These are phyloP conservation scores for Alces alces DNA, from an alignment of 2,113 vertebrate species.

Conservation along the genomic window DNA sequence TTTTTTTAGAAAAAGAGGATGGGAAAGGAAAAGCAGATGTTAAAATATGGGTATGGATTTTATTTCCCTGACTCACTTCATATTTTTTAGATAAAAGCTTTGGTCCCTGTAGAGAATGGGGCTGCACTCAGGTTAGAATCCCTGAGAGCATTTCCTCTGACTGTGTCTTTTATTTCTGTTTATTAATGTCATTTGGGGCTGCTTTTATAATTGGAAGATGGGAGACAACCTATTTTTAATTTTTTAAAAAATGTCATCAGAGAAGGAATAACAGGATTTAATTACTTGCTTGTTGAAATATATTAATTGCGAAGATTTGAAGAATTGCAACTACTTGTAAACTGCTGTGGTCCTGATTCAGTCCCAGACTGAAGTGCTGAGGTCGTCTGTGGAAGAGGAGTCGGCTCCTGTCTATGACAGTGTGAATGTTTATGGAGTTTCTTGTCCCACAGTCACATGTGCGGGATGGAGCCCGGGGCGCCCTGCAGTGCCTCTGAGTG, in stretches of 20 bases:
- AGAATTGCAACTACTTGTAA: constrained; percentile 31
- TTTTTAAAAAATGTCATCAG: not conserved
- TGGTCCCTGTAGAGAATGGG: not conserved
- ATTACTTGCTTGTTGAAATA: constrained; percentile 29
- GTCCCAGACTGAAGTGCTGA: constrained; percentile 12
- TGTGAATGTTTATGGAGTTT: not conserved
- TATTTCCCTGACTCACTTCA: not conserved
- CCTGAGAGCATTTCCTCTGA: not conserved
- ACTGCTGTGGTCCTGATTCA: constrained; percentile 33
- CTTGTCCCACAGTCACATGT: not conserved
- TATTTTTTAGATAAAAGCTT: constrained; percentile 19
- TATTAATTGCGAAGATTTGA: constrained; percentile 32
- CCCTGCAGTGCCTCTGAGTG: not conserved
- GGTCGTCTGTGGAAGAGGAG: constrained; percentile 2
- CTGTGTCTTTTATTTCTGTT: not conserved
- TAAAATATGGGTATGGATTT: not conserved
- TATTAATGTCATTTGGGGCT: not conserved
- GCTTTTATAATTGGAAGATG: constrained; percentile 23
- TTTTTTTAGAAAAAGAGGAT: not conserved
- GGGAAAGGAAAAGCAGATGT: not conserved
- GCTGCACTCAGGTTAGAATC: not conserved
- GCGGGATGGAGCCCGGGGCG: not conserved
- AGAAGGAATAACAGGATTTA: constrained; percentile 11
- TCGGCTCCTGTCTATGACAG: not conserved
- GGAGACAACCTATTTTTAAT: constrained; percentile 14